Percentiles rank a stretch among this genome's conserved stretches.
These are phyloP conservation scores for Melitaea athalia DNA, from an alignment of 2,888 invertebrate genomes.

Conservation along the genomic window DNA sequence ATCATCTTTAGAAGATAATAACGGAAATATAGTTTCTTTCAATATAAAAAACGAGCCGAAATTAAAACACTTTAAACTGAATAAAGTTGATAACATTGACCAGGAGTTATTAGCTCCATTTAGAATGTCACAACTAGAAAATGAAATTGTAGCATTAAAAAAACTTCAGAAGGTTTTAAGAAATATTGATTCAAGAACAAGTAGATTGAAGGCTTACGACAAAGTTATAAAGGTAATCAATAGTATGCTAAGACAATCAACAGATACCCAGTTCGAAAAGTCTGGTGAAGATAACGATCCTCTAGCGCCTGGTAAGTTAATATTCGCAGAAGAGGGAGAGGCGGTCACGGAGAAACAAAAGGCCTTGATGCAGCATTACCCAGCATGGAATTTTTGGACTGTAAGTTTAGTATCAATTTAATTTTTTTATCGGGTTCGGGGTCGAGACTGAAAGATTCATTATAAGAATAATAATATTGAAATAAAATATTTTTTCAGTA, in stretches of 20 bases:
- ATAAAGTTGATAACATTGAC: neutral
- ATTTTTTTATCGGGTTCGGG: too few relatives aligned
- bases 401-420: slow-evolving; percentile 26
- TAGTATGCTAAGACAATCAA: slow-evolving; percentile 23
- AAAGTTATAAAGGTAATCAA: slow-evolving; percentile 27
- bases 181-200: slow-evolving; percentile 13
- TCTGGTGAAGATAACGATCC: slow-evolving; percentile 37
- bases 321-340: neutral
- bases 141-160: slow-evolving; percentile 11
- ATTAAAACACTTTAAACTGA: neutral
- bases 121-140: neutral
- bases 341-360: slow-evolving; percentile 19
- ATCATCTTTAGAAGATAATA: slow-evolving; percentile 10
- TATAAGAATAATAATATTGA: neutral
- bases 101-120: neutral
- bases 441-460: neutral
- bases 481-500: slow-evolving; percentile 34
- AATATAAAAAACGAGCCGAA: neutral
- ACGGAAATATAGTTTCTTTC: neutral
- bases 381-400: slow-evolving; percentile 44
- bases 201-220: slow-evolving; percentile 24
- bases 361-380: slow-evolving; percentile 37
- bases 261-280: slow-evolving; percentile 25
- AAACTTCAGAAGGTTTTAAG: slow-evolving; percentile 15
- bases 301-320: slow-evolving; percentile 19